Evolutionary conservation across 2,113 vertebrate species (phyloP).

Genomic region (Passer montanus): DNA sequence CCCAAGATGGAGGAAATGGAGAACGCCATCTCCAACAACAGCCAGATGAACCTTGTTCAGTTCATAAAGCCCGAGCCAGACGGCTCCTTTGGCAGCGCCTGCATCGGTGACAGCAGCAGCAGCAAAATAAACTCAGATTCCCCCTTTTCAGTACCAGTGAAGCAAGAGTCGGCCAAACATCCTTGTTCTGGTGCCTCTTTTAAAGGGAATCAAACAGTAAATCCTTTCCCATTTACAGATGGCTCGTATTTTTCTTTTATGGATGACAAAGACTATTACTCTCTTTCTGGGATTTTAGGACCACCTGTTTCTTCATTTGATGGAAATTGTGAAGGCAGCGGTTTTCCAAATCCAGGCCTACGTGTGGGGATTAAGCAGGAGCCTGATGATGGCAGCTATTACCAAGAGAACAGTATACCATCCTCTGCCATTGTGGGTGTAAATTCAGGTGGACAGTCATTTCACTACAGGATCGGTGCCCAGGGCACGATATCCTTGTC

Average conservation of each 20-base stretch:
- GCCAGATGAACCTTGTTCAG: conserved; percentile 89
- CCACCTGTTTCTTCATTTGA: conserved; percentile 91
- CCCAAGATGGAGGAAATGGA: conserved; percentile 93
- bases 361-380: conserved; percentile 96
- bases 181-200: conserved; percentile 89
- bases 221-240: conserved; percentile 92
- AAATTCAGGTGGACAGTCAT: conserved; percentile 98
- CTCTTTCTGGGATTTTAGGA: conserved; percentile 97
- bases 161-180: conserved; percentile 89
- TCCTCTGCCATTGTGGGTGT: conserved; percentile 96
- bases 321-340: conserved; percentile 86
- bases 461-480: conserved; percentile 99
- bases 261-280: conserved; percentile 98
- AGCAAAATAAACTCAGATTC: conserved; percentile 78
- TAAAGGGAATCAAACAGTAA: conserved; percentile 83
- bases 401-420: conserved; percentile 89
- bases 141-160: conserved; percentile 89
- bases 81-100: conserved; percentile 87
- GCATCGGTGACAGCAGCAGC: conserved; percentile 82
- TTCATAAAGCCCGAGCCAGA: conserved; percentile 97
- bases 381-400: conserved; percentile 90
- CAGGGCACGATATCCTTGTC: conserved; percentile 97
- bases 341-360: conserved; percentile 86
- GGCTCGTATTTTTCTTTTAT: conserved; percentile 95
- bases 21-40: conserved; percentile 81